A percentile compares a stretch with the other conserved stretches of the same genome.
Evolutionary conservation across 1,140 invertebrate genomes (phyloP).

Genomic region (Caenorhabditis tropicalis): DNA sequence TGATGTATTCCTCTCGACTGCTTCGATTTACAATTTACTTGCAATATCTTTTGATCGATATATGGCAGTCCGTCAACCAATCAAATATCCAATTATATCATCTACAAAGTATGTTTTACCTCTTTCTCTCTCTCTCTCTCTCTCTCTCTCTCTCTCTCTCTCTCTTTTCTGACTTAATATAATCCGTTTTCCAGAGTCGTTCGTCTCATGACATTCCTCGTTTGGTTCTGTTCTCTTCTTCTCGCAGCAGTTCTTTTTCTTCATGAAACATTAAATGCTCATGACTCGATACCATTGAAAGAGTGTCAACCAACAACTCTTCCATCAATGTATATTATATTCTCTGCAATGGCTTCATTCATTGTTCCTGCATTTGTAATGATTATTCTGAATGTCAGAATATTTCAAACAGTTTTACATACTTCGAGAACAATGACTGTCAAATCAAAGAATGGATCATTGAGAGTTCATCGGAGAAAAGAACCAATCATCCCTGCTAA

Average conservation of each 20-base stretch:
- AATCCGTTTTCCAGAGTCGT: slow-evolving; percentile 61
- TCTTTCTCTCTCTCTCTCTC: neutral
- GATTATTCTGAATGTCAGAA: slow-evolving; percentile 66
- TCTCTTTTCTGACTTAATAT: too few species aligned
- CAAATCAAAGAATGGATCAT: slow-evolving; percentile 14
- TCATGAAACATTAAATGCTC: slow-evolving; percentile 54
- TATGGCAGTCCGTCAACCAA: slow-evolving; percentile 73
- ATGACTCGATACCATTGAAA: slow-evolving; percentile 33
- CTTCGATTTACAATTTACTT: slow-evolving; percentile 74
- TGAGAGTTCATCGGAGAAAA: slow-evolving; percentile 42
- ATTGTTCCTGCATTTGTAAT: slow-evolving; percentile 68
- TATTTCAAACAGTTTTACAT: slow-evolving; percentile 64
- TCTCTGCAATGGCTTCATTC: slow-evolving; percentile 69
- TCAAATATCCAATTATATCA: slow-evolving; percentile 71
- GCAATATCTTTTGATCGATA: slow-evolving; percentile 74
- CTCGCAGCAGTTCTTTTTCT: slow-evolving; percentile 63
- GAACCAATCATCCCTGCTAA: slow-evolving; percentile 21
- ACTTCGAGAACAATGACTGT: slow-evolving; percentile 35
- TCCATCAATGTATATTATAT: slow-evolving; percentile 66
- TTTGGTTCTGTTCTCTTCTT: slow-evolving; percentile 66
- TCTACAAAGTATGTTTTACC: slow-evolving; percentile 59
- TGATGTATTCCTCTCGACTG: slow-evolving; percentile 74
- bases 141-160: neutral
- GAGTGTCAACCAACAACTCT: slow-evolving; percentile 65
- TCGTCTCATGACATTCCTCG: slow-evolving; percentile 64